Evolutionary conservation across 2,797 vertebrate species (phyloP).

Genomic region (Trachops cirrhosus): DNA sequence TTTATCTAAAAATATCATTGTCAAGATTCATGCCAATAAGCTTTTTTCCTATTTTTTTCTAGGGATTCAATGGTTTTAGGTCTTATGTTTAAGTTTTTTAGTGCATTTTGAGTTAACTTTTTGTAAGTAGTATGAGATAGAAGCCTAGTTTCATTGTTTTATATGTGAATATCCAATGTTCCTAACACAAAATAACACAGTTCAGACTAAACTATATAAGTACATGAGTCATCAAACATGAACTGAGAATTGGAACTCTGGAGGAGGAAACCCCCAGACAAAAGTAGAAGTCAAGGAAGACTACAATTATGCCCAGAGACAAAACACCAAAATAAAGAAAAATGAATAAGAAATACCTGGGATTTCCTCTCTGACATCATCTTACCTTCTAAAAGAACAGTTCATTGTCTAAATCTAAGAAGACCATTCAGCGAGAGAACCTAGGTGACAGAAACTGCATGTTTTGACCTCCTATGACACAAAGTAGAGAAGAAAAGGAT

Average conservation of each 20-base stretch:
- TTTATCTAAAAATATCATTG: background rate
- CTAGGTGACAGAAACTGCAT: background rate
- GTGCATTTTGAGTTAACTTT: background rate
- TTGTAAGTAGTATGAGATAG: background rate
- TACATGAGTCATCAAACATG: background rate
- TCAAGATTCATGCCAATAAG: background rate
- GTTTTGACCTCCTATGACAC: background rate
- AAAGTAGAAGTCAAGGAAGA: background rate
- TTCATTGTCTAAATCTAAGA: background rate
- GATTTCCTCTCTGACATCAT: background rate
- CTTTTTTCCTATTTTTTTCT: background rate
- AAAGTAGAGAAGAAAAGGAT: background rate
- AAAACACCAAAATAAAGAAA: background rate
- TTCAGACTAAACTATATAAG: background rate
- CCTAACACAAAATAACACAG: background rate
- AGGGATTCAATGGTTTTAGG: background rate
- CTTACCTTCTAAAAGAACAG: background rate
- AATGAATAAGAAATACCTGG: background rate
- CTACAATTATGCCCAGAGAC: background rate
- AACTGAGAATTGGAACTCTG: background rate
- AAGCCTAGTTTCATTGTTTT: background rate
- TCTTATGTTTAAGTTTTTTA: background rate
- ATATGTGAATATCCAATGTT: background rate
- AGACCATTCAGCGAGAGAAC: background rate
- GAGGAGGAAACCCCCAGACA: background rate